A percentile compares a stretch with the other conserved stretches of the same genome.
Conservation (phyloP, 1,140 invertebrate genomes). For the Ridgeia piscesae region DNA sequence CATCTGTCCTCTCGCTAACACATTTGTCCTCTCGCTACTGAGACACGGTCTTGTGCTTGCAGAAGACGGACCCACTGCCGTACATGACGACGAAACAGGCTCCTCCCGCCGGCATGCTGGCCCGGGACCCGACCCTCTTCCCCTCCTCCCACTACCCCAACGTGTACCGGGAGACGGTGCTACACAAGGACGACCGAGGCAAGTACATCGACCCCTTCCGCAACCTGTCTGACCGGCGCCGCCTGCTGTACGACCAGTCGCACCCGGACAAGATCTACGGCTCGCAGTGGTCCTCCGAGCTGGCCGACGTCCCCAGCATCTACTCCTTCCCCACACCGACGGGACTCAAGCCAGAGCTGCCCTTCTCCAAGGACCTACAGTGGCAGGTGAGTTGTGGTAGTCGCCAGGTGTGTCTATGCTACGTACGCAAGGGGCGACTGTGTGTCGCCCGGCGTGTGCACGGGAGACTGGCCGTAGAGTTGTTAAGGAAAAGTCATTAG, state of each 20-base stretch:
- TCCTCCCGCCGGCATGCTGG: no score
- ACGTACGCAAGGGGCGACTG: no score
- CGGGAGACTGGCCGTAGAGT: no score
- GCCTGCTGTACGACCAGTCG: slow-evolving; percentile 29
- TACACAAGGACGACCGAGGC: slow-evolving; percentile 22
- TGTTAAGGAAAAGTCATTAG: no score
- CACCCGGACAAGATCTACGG: slow-evolving; percentile 31
- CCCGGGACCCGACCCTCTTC: slow-evolving; percentile 13
- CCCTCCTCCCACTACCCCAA: slow-evolving; percentile 11
- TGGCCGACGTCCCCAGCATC: slow-evolving; percentile 14
- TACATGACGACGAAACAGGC: no score
- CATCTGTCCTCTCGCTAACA: no score
- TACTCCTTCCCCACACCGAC: slow-evolving; percentile 24
- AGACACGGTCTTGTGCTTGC: no score
- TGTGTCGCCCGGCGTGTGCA: no score
- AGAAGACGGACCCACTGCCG: no score
- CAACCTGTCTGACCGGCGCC: slow-evolving; percentile 16
- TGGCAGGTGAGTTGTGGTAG: slow-evolving; percentile 26
- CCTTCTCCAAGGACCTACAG: slow-evolving; percentile 23
- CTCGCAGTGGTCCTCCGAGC: slow-evolving; percentile 30
- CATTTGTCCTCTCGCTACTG: no score
- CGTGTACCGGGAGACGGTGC: slow-evolving; percentile 21
- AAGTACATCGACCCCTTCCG: slow-evolving; percentile 27
- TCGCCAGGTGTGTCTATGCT: no score
- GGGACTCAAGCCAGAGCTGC: slow-evolving; percentile 26